A percentile compares a stretch with the other conserved stretches of the same genome.
Evolutionary conservation across 2,113 vertebrate species (phyloP).

Genomic region (Anser brachyrhynchus): DNA sequence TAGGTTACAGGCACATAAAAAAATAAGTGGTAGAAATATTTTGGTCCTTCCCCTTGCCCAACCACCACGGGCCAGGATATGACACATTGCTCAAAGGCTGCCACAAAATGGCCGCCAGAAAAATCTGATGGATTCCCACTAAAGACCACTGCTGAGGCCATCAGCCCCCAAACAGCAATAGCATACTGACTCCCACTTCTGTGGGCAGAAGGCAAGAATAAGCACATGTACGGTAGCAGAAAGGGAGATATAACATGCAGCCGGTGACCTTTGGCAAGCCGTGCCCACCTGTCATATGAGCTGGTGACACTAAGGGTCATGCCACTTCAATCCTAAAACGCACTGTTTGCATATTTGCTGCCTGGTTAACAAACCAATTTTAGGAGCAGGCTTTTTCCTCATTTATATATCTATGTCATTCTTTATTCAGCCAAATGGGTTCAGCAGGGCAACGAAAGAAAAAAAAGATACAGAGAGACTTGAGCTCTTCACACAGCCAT

Average conservation of each 20-base stretch:
- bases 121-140: background rate
- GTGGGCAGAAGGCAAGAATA: background rate
- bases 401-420: background rate
- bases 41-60: background rate
- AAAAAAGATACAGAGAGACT: background rate
- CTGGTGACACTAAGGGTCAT: background rate
- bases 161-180: background rate
- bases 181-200: background rate
- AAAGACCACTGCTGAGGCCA: background rate
- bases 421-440: background rate
- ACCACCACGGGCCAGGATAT: background rate
- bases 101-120: background rate
- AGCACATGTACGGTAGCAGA: background rate
- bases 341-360: background rate
- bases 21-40: background rate
- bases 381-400: background rate
- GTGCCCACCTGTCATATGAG: background rate
- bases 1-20: background rate
- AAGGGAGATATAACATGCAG: background rate
- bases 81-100: background rate
- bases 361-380: background rate
- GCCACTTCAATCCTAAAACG: fast-evolving
- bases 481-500: background rate
- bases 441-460: background rate
- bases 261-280: background rate